Base-by-base conservation (phyloP, 1,140 invertebrate species). In the Neuroterus valhalla region DNA sequence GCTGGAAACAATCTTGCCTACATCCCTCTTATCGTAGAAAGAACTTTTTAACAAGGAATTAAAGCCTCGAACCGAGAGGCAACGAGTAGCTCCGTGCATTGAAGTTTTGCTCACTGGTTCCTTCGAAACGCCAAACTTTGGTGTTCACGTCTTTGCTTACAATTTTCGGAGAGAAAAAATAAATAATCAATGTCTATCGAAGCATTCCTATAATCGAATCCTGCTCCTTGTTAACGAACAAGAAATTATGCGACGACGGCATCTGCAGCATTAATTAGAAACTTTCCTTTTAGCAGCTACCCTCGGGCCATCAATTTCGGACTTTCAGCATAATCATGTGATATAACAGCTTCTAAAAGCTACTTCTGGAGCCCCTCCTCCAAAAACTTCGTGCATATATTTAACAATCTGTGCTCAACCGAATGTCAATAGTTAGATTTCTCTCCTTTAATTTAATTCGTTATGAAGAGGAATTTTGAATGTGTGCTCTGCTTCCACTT, bases 271-370 rank as follows among this genome's bases (percentile, higher is more conserved):
- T 62, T 62, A 62, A 62, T 62, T 62, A 62, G 11, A 62, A 62
- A 62, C 55, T 62, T 62, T 62, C 55, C 55, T 62, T 62, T 62
- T 62, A 62, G 55, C 55, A 5, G n/a, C 26, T 62, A 62, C 23
- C 55, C 55, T 26, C 55, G 23, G 55, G 55, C 21, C 15, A 62
- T 62, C 55, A 62, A 68, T 68, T 68, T 43, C 43, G 66, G 38
- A 68, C 42, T 68, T 68, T 68, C 66, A 43, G 31, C 21, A 68
- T 68, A 44, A 44, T 68, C 42, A 43, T n/a, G 21, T 46, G 66
- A 68, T 68, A 21, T 68, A 68, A 68, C 66, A 68, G 66, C 38
- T 43, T 68, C 66, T 19, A 44, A 44, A 68, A 44, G 66, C 66
- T 68, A 23, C 8, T 15, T 3, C 55, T 31, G 21, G 21, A 62